phyloP scores from a whole-genome alignment of 2,113 vertebrate genomes.

The Lathamus discolor region DNA sequence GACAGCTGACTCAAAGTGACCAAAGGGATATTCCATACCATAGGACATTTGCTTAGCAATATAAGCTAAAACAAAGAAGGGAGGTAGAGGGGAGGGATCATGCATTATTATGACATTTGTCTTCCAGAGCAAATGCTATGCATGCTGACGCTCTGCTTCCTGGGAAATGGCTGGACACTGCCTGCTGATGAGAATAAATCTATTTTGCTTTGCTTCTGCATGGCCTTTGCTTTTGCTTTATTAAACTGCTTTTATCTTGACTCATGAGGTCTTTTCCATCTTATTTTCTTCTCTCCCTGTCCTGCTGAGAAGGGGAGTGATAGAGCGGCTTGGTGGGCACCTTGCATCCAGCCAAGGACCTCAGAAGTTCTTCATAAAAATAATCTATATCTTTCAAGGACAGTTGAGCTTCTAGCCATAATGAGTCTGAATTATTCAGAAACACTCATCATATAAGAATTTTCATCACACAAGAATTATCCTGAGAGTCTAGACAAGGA shows the following conservation, averaged over 20 bases:
- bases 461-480: not conserved
- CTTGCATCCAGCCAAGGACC: no score
- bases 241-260: not conserved
- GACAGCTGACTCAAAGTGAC: not conserved
- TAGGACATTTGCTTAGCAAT: not conserved
- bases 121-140: fast-evolving
- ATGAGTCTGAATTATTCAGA: not conserved
- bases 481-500: not conserved
- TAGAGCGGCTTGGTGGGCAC: not conserved
- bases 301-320: not conserved
- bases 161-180: not conserved
- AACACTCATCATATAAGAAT: not conserved
- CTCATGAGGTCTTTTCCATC: fast-evolving
- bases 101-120: not conserved
- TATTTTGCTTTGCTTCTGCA: not conserved
- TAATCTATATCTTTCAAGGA: not conserved
- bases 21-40: not conserved
- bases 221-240: not conserved
- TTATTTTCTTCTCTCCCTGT: not conserved
- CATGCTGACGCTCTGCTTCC: not conserved
- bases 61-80: not conserved
- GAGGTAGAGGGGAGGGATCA: no score
- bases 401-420: not conserved
- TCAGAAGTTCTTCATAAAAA: not conserved
- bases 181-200: not conserved